Percentiles rank a stretch among this genome's conserved stretches.
These are phyloP conservation scores for Poeciliopsis retropinna DNA, from an alignment of 2,113 vertebrate species.

Conservation along the genomic window DNA sequence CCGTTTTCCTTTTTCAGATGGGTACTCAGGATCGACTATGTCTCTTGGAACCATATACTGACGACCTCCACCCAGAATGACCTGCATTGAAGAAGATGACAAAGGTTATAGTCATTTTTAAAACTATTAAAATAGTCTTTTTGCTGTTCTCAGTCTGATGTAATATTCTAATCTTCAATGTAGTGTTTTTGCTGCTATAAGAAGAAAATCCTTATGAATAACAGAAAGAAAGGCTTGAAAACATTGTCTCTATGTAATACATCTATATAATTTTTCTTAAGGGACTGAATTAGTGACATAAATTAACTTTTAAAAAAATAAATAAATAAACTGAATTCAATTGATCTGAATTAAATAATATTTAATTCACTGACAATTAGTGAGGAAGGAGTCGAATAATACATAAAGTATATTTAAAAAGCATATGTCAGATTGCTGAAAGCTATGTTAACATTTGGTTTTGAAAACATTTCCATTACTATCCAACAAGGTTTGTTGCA, in stretches of 20 bases:
- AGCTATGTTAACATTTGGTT: background rate
- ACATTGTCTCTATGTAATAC: background rate
- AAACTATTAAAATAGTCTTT: too few relatives aligned
- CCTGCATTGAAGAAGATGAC: conserved; percentile 60
- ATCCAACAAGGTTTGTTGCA: background rate
- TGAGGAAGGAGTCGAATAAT: background rate
- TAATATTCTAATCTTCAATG: background rate
- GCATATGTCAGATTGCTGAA: background rate
- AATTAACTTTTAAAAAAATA: background rate
- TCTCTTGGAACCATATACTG: conserved; percentile 77
- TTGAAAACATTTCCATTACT: background rate
- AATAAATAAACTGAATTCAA: background rate
- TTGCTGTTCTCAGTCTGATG: background rate
- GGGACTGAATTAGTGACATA: background rate
- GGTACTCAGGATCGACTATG: conserved; percentile 77
- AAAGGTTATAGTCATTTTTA: background rate
- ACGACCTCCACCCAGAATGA: conserved; percentile 85
- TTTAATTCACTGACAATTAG: too few relatives aligned
- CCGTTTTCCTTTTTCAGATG: conserved; percentile 13
- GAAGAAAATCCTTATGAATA: background rate
- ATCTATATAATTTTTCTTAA: background rate
- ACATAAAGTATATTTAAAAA: background rate
- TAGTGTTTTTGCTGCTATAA: background rate
- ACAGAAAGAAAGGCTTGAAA: background rate
- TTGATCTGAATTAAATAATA: background rate